Base-by-base conservation (phyloP, 2,888 invertebrate species). In the Eustalomyia histrio region DNA sequence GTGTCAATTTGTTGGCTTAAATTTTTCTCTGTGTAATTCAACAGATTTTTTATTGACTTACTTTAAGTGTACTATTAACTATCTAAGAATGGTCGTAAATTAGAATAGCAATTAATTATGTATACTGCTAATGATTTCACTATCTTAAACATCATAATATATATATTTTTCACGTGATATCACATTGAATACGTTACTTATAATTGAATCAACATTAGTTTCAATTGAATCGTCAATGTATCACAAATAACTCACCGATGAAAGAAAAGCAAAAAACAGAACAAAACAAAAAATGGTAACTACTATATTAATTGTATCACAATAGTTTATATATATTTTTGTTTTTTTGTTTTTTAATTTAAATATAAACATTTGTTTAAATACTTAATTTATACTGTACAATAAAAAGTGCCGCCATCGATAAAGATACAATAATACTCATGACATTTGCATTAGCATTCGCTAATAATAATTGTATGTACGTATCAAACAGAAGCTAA, bases 401-500 rank as follows among this genome's bases (percentile, higher is more conserved):
- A 57, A 57, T 33, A 76, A 80, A 80, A 63, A 39, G 58, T 14
- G 58, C 80, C 80, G 80, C 76, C 60, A 52, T 58, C 47, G 21
- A 71, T 57, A 74, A 60, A 57, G 14, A 47, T 7, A 61, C 50
- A 63, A 65, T 78, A 65, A 52, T 55, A 55, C 60, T 50, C 43
- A 65, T 78, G 78, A 80, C 80, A 80, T 80, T 73, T 80, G 76
- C 65, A 60, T 79, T 74, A 53, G 57, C 79, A 43, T 74, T 74
- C 29, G 79, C 67, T 72, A 74, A 73, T 65, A 80, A 75, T 79
- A 33, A 24, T 73, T 47, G 29, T 64, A 47, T 39, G 24, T 43
- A 67, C 47, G 53, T 71, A 67, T 65, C 33, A 79, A 83, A 84
- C 84, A 80, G 84, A 84, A 84, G 84, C 84, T 83, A 84, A 84